phyloP scores from a whole-genome alignment of 2,888 invertebrate genomes.

The Dryomyza anilis region DNA sequence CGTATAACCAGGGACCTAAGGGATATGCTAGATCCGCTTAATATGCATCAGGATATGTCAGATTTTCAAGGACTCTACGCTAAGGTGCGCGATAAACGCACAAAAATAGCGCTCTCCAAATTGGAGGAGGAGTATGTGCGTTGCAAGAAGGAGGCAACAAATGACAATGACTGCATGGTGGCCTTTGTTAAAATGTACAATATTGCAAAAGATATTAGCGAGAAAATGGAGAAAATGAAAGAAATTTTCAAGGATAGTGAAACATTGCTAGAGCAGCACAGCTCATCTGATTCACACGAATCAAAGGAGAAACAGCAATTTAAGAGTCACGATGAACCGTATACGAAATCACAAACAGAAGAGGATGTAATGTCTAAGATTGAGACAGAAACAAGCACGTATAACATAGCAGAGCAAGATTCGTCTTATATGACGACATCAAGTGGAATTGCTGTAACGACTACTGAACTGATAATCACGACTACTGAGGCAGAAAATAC shows the following conservation, averaged over 20 bases:
- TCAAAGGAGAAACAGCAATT: conserved; percentile 25
- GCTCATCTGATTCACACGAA: conserved; percentile 34
- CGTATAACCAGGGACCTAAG: conserved; percentile 34
- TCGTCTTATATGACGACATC: neutral
- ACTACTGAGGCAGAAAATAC: conserved; percentile 18
- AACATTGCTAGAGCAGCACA: conserved; percentile 27
- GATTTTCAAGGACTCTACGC: conserved; percentile 46
- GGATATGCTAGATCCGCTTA: conserved; percentile 46
- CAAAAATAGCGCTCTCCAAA: conserved; percentile 43
- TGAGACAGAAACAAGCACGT: neutral
- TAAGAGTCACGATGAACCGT: neutral
- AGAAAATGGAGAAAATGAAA: conserved; percentile 55
- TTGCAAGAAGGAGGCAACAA: conserved; percentile 48
- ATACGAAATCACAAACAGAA: neutral
- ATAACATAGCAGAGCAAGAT: neutral
- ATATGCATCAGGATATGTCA: conserved; percentile 35
- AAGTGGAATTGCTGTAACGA: neutral
- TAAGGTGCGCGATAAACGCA: conserved; percentile 50
- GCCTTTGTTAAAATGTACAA: conserved; percentile 54
- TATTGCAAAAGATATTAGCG: conserved; percentile 52
- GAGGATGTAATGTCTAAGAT: neutral
- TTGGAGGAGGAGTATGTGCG: conserved; percentile 50
- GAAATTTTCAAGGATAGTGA: conserved; percentile 50
- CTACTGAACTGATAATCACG: neutral
- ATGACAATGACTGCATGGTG: conserved; percentile 47